phyloP scores from a whole-genome alignment of 2,888 invertebrate species.

The Stenodera caucasica region DNA sequence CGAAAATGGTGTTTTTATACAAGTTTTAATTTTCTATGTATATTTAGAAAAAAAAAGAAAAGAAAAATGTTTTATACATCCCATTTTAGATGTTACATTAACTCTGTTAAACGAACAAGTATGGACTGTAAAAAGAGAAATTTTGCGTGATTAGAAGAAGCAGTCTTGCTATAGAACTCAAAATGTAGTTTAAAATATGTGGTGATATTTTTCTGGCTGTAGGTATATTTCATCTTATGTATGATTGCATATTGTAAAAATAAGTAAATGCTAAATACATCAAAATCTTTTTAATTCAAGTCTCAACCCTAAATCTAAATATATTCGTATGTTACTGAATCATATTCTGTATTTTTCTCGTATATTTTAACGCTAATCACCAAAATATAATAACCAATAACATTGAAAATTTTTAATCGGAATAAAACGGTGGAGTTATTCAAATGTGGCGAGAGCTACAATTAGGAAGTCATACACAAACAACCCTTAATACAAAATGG shows the following conservation, averaged over 20 bases:
- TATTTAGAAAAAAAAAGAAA: constrained; percentile 46
- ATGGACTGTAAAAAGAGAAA: constrained; percentile 43
- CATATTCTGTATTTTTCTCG: neutral
- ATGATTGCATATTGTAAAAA: constrained; percentile 58
- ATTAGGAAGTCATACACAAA: constrained; percentile 12
- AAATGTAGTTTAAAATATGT: constrained; percentile 58
- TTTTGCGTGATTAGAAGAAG: constrained; percentile 40
- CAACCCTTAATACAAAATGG: constrained; percentile 28
- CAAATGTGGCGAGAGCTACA: neutral
- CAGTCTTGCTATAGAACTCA: constrained; percentile 56
- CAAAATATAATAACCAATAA: too few relatives aligned
- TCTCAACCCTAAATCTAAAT: constrained; percentile 13
- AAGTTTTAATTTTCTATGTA: constrained; percentile 57
- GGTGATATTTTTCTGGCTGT: constrained; percentile 59
- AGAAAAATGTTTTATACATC: constrained; percentile 47
- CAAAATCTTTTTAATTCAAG: constrained; percentile 51
- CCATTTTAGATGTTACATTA: constrained; percentile 41
- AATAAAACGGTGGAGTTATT: neutral
- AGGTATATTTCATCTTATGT: constrained; percentile 58
- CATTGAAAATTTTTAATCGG: neutral
- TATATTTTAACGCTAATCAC: too few relatives aligned
- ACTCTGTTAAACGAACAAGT: constrained; percentile 50
- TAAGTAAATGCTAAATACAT: constrained; percentile 58
- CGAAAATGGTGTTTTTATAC: constrained; percentile 58
- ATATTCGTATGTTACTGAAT: neutral